Conservation (phyloP, 2,888 invertebrate species). For the Strigamia maritima region DNA sequence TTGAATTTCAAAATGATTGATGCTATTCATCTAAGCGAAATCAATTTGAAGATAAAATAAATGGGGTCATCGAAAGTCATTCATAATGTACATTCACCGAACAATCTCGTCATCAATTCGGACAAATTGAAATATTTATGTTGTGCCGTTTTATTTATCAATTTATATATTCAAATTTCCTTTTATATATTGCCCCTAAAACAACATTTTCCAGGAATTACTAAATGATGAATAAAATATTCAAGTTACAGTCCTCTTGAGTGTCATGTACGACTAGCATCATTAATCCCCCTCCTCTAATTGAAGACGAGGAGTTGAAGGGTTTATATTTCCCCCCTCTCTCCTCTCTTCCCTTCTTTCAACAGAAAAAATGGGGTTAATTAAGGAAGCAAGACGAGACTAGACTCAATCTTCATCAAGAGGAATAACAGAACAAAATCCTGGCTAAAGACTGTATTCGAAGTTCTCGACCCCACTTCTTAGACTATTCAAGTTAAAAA, state of each 20-base stretch:
- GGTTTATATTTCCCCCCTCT: not conserved
- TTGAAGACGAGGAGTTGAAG: constrained; percentile 7
- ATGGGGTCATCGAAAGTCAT: constrained; percentile 7
- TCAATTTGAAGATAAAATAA: constrained; percentile 28
- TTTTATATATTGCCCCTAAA: not conserved
- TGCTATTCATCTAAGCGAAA: not conserved
- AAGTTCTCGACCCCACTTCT: not conserved
- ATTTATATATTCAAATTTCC: too few species aligned
- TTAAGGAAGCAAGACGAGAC: not conserved
- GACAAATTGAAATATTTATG: constrained; percentile 22
- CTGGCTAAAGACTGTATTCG: not conserved
- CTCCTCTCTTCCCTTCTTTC: not conserved
- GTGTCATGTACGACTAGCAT: not conserved
- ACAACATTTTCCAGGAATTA: not conserved
- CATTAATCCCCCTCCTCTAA: constrained; percentile 11
- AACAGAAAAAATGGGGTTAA: constrained; percentile 1
- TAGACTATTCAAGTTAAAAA: not conserved
- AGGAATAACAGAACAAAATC: not conserved
- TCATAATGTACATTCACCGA: not conserved
- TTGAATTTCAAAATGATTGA: constrained; percentile 25
- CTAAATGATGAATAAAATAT: too few species aligned
- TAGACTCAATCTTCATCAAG: constrained; percentile 7
- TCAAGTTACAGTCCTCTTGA: not conserved
- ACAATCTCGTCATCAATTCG: not conserved
- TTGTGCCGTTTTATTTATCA: not conserved